phyloP scores from a whole-genome alignment of 2,888 invertebrate genomes.

The Tetanocera ferruginea region DNA sequence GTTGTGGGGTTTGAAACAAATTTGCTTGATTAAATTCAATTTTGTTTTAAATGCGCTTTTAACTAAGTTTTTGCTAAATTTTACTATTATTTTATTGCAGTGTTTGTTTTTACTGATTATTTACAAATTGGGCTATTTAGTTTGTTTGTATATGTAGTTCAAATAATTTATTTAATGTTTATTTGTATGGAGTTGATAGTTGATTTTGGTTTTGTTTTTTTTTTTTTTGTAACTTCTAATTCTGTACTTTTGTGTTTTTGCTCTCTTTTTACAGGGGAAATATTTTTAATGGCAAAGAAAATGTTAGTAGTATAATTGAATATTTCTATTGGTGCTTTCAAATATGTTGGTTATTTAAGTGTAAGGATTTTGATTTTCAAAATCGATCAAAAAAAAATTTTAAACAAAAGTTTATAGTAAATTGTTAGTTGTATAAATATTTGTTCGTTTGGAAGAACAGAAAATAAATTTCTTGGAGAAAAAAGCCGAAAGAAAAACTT shows the following conservation, averaged over 20 bases:
- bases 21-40: not conserved
- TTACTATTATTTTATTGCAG: not conserved
- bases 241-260: constrained; percentile 23
- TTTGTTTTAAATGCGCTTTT: not conserved
- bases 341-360: not conserved
- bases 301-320: not conserved
- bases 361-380: not conserved
- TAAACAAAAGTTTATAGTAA: too few relatives aligned
- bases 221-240: not conserved
- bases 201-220: not conserved
- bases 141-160: constrained; percentile 4
- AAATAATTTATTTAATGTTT: not conserved
- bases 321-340: not conserved
- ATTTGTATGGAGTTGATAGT: not conserved
- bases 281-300: not conserved
- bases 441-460: too few relatives aligned
- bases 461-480: too few relatives aligned
- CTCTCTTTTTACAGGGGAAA: constrained; percentile 20
- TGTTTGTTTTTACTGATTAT: constrained; percentile 25
- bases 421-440: not conserved
- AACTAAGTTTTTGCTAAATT: not conserved
- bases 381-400: not conserved
- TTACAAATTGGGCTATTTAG: constrained; percentile 37
- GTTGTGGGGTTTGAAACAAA: too few relatives aligned
- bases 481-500: too few relatives aligned